Conservation (phyloP, 2,113 vertebrate genomes). For the Camarhynchus parvulus region DNA sequence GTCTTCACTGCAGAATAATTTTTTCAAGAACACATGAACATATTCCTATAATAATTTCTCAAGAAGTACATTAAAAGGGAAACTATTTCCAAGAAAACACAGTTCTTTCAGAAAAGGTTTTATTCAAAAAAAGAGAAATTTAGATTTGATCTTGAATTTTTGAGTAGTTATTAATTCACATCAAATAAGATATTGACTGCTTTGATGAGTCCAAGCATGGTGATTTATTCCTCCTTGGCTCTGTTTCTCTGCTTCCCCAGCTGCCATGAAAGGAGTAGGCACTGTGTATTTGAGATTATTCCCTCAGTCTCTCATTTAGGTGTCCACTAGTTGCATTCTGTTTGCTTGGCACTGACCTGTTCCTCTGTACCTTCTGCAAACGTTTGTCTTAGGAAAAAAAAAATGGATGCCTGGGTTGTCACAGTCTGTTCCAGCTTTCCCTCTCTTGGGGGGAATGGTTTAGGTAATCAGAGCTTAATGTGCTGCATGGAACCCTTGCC, state of each 20-base stretch:
- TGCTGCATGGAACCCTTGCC: fast-evolving
- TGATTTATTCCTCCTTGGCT: background rate
- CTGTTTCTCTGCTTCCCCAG: background rate
- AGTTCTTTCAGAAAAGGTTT: background rate
- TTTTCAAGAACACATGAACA: background rate
- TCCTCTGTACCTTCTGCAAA: background rate
- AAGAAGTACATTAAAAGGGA: background rate
- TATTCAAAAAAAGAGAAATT: background rate
- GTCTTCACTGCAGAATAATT: background rate
- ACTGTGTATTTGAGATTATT: background rate
- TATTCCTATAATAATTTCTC: background rate
- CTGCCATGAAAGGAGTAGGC: background rate
- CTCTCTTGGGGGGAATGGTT: too few relatives aligned
- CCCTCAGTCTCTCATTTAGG: background rate
- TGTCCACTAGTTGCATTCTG: background rate
- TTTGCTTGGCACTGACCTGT: fast-evolving
- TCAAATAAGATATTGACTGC: background rate
- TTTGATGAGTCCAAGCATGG: background rate
- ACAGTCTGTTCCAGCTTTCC: background rate
- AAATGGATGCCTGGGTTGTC: fast-evolving
- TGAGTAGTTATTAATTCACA: background rate
- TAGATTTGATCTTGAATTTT: background rate
- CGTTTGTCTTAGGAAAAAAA: fast-evolving
- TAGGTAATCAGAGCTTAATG: fast-evolving
- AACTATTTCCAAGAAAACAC: background rate